Evolutionary conservation across 2,888 invertebrate species (phyloP), one percentile per base, ranked within the genome.

Genomic region (Leucophenga maculata): DNA sequence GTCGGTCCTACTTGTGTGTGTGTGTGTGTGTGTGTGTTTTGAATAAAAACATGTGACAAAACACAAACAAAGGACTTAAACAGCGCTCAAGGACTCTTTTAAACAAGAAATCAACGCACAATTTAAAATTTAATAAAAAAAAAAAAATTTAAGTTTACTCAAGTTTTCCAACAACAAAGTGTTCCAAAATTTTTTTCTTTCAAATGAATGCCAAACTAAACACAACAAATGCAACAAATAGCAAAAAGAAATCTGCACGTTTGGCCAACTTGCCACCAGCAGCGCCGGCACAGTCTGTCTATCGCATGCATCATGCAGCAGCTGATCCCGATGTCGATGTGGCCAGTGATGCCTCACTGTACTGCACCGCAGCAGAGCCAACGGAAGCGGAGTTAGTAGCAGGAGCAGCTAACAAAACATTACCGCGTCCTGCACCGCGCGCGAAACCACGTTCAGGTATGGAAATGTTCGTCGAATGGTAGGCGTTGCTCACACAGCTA

Each of bases 371-470:
- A 26, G 74, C 77, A 59, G 75, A 75, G 11, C 78, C 77, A 60
- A 62, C 69, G 26, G 65, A 48, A 20, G 14, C 16, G 39, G 39
- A 39, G 39, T 69, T 72, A 67, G 16, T 39, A 22, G 32, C 72
- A 69, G 46, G 57, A 44, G 16, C 50, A 6, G 6, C 50, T 6
- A 18, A 50, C 16, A 50, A 50, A 50, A 18, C 50, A 4, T 18
- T 16, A 18, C 88, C 88, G 72, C 84, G 86, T 73, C 84, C 88
- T 69, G 87, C 88, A 68, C 88, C 88, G 72, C 85, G 88, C 72
- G 80, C 74, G 50, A 89, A 88, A 74, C 89, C 89, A 59, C 85
- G 89, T 74, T 86, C 86, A 86, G 86, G 80, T 81, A 81, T 67
- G 13, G 50, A 1, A 57, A 22, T 22, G 14, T 22, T 1, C n/a